Evolutionary conservation across 2,113 vertebrate genomes (phyloP), one percentile per base, ranked within the genome.

Genomic region (Megalops atlanticus): DNA sequence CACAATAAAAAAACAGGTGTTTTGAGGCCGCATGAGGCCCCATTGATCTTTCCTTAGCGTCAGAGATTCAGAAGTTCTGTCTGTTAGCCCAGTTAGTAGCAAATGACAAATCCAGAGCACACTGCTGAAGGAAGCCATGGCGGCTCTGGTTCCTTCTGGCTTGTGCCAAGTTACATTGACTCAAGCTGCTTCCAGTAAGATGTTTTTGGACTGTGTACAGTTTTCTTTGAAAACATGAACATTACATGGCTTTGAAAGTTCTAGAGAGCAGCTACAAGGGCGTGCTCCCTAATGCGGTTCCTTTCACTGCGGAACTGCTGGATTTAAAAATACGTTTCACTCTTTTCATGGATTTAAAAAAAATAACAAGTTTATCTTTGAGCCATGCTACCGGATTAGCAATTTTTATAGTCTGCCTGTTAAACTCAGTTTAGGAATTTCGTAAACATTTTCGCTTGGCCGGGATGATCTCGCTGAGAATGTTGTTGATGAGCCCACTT

Each of bases 131-230:
- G 38, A 12, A 40, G 49, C 21, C 0, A 58, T 38, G 45, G 27
- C 76, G 16, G 41, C 70, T 74, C 41, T 36, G 10, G 27, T 35
- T 33, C 16, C 41, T 14, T 45, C 43, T 45, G 43, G 18, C 18
- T 24, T 15, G 33, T 68, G 81, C 81, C 81, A 74, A 79, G 47
- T 79, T 78, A 69, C 70, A 16, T 31, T 79, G 49, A 68, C 76
- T 83, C 81, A 39, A 39, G 5, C 77, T 40, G 69, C 75, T 79
- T 82, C 81, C 81, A 79, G 81, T 79, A 69, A 74, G 77, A 83
- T 82, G 41, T 83, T 83, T 71, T 83, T 83, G 81, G 81, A 76
- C 38, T 38, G 36, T 21, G 16, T 74, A 24, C 45, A 39, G 77
- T 74, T 83, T 83, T 71, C 71, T 83, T 71, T 75, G 11, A 71